Conservation (phyloP, 2,888 invertebrate genomes). For the Zhengitettix transpicula region DNA sequence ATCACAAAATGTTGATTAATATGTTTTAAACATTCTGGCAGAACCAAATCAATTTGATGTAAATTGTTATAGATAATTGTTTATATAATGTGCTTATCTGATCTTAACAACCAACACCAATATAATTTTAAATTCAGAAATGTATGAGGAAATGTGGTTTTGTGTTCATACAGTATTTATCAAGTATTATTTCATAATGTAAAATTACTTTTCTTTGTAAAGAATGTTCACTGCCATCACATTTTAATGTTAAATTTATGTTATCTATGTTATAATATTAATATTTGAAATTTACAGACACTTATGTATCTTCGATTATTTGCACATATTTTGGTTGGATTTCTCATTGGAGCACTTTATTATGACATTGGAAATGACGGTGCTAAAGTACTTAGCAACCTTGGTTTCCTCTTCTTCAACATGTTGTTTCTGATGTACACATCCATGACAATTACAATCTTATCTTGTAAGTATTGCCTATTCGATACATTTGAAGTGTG, state of each 20-base stretch:
- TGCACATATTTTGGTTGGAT: conserved; percentile 84
- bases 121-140: too few relatives aligned
- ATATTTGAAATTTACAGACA: conserved; percentile 43
- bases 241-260: too few relatives aligned
- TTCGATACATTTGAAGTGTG: background rate
- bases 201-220: too few relatives aligned
- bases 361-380: conserved; percentile 93
- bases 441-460: conserved; percentile 96
- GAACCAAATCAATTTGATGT: background rate
- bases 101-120: too few relatives aligned
- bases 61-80: background rate
- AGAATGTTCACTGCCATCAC: too few relatives aligned
- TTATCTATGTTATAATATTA: too few relatives aligned
- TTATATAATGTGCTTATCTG: too few relatives aligned
- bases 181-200: too few relatives aligned
- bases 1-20: too few relatives aligned
- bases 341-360: conserved; percentile 87
- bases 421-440: conserved; percentile 98
- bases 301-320: conserved; percentile 86
- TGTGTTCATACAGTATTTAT: too few relatives aligned
- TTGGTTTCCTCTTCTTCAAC: conserved; percentile 94
- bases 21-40: too few relatives aligned
- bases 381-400: conserved; percentile 86
- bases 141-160: too few relatives aligned
- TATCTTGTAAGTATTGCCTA: conserved; percentile 63